phyloP scores from a whole-genome alignment of 1,140 invertebrate genomes.

The Andricus grossulariae region DNA sequence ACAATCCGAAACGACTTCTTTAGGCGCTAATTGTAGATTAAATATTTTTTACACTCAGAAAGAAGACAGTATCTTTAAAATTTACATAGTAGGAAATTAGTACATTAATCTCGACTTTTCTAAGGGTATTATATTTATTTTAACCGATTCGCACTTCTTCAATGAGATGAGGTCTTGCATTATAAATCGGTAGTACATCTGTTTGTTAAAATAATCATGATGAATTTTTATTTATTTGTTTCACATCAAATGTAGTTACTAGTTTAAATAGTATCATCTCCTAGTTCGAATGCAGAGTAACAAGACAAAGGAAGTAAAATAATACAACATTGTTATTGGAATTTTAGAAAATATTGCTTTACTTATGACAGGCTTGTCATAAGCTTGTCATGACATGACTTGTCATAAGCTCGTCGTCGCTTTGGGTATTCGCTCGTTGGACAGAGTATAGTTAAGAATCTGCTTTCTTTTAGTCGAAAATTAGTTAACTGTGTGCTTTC shows the following conservation, averaged over 20 bases:
- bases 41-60: constrained; percentile 57
- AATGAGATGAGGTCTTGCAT: background rate
- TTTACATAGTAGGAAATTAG: constrained; percentile 40
- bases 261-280: background rate
- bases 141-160: background rate
- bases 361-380: too few relatives aligned
- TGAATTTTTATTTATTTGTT: constrained; percentile 19
- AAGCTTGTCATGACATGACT: too few relatives aligned
- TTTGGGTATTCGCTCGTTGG: too few relatives aligned
- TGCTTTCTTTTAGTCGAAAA: too few relatives aligned
- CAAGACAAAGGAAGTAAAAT: background rate
- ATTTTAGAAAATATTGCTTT: too few relatives aligned
- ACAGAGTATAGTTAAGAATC: too few relatives aligned
- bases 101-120: background rate
- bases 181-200: background rate
- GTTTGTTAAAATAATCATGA: background rate
- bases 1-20: constrained; percentile 24
- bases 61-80: constrained; percentile 38
- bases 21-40: constrained; percentile 54
- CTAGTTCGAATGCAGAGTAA: background rate
- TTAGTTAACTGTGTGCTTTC: too few relatives aligned
- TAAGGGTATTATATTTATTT: constrained; percentile 12
- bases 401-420: too few relatives aligned
- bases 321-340: background rate
- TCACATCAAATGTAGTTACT: background rate